These are phyloP conservation scores for Macrostomum lignano DNA, from an alignment of 1,140 invertebrate species.

Conservation along the genomic window DNA sequence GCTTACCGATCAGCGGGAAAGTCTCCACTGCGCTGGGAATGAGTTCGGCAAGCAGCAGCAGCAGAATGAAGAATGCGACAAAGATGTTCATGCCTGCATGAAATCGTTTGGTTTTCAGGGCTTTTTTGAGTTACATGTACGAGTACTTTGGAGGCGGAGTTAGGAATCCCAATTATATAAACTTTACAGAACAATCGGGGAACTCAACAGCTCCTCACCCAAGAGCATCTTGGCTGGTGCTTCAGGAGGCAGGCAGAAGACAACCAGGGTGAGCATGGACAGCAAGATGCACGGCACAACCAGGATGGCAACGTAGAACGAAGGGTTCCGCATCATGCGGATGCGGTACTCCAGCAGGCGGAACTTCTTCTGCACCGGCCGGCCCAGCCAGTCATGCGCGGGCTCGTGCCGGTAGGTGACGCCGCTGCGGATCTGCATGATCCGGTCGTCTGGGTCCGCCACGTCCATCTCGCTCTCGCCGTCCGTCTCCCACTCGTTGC, in stretches of 20 bases:
- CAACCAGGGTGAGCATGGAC: slow-evolving; percentile 10
- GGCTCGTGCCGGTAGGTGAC: no score
- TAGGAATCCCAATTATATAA: no score
- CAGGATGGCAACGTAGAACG: slow-evolving; percentile 10
- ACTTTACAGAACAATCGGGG: no score
- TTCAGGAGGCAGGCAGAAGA: slow-evolving; percentile 12
- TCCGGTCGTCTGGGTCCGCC: no score
- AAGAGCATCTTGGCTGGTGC: slow-evolving; percentile 10
- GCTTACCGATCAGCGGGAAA: slow-evolving; percentile 9
- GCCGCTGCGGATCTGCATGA: no score
- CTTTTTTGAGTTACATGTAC: no score
- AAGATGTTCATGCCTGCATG: slow-evolving; percentile 10
- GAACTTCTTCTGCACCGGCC: neutral
- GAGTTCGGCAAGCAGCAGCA: slow-evolving; percentile 9
- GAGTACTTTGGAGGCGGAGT: no score
- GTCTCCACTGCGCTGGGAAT: slow-evolving; percentile 5
- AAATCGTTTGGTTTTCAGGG: no score
- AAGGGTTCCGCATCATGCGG: slow-evolving; percentile 2
- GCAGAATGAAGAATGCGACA: slow-evolving; percentile 10
- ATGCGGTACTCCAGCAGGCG: neutral
- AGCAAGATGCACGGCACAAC: slow-evolving; percentile 10
- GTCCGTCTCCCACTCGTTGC: slow-evolving; percentile 6
- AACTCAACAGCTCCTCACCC: no score
- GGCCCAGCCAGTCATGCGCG: slow-evolving; percentile 1
- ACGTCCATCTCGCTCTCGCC: neutral